phyloP scores from a whole-genome alignment of 2,797 vertebrate genomes.

The Channallabes apus region DNA sequence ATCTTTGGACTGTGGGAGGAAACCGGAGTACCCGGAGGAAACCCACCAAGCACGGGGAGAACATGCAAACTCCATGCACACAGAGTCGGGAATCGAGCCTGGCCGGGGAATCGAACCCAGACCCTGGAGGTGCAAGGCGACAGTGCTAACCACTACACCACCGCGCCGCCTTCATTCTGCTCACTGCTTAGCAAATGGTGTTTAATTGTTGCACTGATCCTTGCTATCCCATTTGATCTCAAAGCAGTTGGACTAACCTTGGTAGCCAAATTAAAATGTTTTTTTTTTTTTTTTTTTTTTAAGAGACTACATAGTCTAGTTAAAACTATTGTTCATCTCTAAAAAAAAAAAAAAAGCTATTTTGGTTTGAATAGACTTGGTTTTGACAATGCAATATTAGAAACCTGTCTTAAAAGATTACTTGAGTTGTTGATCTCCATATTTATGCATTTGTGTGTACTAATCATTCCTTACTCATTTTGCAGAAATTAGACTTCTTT shows the following conservation, averaged over 20 bases:
- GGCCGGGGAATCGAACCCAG: too few relatives aligned
- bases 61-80: too few relatives aligned
- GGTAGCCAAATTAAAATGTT: too few relatives aligned
- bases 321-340: neutral
- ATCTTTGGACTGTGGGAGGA: too few relatives aligned
- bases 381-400: neutral
- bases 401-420: neutral
- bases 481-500: neutral
- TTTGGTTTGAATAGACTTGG: neutral
- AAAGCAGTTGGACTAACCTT: neutral
- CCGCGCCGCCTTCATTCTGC: too few relatives aligned
- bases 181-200: neutral
- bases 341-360: neutral
- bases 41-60: too few relatives aligned
- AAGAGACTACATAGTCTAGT: neutral
- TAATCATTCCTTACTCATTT: neutral
- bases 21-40: too few relatives aligned
- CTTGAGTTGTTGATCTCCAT: neutral
- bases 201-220: neutral
- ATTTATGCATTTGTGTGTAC: neutral
- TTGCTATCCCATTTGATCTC: neutral
- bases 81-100: too few relatives aligned
- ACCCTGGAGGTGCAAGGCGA: too few relatives aligned
- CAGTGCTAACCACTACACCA: too few relatives aligned
- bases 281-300: too few relatives aligned